A percentile compares a stretch with the other conserved stretches of the same genome.
Conservation (phyloP, 2,797 vertebrate species). For the Rhynchonycteris naso region DNA sequence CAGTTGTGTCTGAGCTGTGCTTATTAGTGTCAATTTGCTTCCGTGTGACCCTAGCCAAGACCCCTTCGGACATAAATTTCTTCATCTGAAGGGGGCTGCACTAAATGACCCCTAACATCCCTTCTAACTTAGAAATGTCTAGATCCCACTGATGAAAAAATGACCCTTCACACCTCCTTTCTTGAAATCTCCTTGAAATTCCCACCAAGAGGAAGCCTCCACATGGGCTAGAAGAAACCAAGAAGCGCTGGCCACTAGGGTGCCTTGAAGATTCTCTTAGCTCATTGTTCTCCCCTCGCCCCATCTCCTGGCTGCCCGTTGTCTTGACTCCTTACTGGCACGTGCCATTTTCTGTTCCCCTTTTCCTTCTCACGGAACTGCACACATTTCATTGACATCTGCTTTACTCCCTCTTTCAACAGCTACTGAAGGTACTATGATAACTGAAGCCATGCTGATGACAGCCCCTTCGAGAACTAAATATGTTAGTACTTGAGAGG, state of each 20-base stretch:
- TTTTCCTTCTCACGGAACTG: not conserved
- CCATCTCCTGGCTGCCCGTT: not conserved
- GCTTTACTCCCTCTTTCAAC: not conserved
- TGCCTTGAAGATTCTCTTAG: not conserved
- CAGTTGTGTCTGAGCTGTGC: not conserved
- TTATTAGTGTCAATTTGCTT: not conserved
- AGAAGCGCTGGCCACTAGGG: not conserved
- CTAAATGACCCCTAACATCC: not conserved
- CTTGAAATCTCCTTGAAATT: slow-evolving; percentile 17
- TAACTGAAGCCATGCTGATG: not conserved
- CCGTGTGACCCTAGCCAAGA: not conserved
- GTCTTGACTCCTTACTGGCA: not conserved
- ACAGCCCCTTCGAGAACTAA: not conserved
- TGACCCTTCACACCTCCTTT: slow-evolving; percentile 16
- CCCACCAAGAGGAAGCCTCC: not conserved
- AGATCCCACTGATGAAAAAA: not conserved
- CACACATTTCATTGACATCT: not conserved
- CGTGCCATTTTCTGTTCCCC: not conserved
- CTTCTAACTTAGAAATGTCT: not conserved
- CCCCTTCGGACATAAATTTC: not conserved
- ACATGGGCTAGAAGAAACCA: not conserved
- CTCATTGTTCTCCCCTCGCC: too few species aligned
- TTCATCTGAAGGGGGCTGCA: not conserved
- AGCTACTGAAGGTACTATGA: not conserved
- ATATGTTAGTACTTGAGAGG: not conserved